These are phyloP conservation scores for Brachionus plicatilis DNA, from an alignment of 1,140 invertebrate genomes.

Conservation along the genomic window DNA sequence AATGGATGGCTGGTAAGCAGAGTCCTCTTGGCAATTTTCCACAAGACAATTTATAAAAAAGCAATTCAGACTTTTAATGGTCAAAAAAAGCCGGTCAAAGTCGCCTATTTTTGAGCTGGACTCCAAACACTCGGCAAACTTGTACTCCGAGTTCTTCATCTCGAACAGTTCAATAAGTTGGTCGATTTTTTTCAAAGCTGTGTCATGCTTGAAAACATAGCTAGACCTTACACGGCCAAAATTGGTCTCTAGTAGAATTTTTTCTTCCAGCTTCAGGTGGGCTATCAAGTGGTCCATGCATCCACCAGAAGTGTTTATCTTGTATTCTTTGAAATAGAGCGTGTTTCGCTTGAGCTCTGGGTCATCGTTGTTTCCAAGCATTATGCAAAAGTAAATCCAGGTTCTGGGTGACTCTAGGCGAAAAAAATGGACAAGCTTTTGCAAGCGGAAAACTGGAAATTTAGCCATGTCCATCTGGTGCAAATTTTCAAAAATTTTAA, in stretches of 20 bases:
- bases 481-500: neutral
- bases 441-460: neutral
- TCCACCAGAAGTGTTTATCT: neutral
- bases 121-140: neutral
- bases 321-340: neutral
- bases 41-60: slow-evolving; percentile 4
- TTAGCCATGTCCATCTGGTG: neutral
- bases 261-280: neutral
- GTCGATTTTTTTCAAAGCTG: slow-evolving; percentile 12
- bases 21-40: neutral
- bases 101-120: neutral
- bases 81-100: neutral
- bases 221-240: neutral
- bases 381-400: slow-evolving; percentile 35
- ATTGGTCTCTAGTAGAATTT: neutral
- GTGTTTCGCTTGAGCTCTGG: neutral
- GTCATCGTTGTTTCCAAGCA: slow-evolving; percentile 12
- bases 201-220: neutral
- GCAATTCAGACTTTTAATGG: neutral
- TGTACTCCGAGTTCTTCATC: neutral
- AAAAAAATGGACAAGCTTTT: neutral
- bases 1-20: neutral
- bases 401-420: neutral
- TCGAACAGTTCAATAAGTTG: neutral
- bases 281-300: slow-evolving; percentile 2